Percentiles rank a stretch among this genome's conserved stretches.
These are phyloP conservation scores for Plodia interpunctella DNA, from an alignment of 1,140 invertebrate genomes.

Conservation along the genomic window DNA sequence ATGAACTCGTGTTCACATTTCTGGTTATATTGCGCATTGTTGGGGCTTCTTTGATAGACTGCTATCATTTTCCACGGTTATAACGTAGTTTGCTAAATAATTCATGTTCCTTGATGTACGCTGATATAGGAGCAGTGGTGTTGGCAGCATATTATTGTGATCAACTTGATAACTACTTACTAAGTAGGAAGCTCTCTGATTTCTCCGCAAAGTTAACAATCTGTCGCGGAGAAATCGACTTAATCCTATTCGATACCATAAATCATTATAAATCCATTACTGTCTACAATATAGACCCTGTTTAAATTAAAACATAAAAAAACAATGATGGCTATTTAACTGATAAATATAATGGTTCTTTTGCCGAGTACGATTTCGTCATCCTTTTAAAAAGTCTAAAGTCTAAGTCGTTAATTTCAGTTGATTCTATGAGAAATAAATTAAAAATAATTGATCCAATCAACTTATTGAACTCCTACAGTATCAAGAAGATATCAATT, in stretches of 20 bases:
- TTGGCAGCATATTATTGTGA: conserved; percentile 1
- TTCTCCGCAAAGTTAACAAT: background rate
- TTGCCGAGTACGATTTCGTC: background rate
- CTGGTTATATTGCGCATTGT: conserved; percentile 21
- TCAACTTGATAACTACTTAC: background rate
- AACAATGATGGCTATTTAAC: too few species aligned
- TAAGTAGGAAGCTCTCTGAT: background rate
- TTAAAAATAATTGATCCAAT: background rate
- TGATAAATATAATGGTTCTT: too few species aligned
- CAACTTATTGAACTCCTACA: background rate
- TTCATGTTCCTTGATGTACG: background rate
- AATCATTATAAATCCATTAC: background rate
- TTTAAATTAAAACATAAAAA: too few species aligned
- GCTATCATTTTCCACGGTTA: conserved; percentile 19
- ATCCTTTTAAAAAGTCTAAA: background rate
- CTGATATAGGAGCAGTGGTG: too few species aligned
- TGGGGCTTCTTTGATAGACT: conserved; percentile 18
- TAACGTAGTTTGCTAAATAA: conserved; percentile 9
- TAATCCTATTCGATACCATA: background rate
- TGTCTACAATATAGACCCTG: too few species aligned
- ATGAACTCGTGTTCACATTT: conserved; percentile 23
- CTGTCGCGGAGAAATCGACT: background rate
- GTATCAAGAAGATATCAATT: too few species aligned
- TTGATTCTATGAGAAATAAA: background rate
- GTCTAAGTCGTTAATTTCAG: background rate